Evolutionary conservation across 2,888 invertebrate genomes (phyloP).

Genomic region (Drosophila neonasuta): DNA sequence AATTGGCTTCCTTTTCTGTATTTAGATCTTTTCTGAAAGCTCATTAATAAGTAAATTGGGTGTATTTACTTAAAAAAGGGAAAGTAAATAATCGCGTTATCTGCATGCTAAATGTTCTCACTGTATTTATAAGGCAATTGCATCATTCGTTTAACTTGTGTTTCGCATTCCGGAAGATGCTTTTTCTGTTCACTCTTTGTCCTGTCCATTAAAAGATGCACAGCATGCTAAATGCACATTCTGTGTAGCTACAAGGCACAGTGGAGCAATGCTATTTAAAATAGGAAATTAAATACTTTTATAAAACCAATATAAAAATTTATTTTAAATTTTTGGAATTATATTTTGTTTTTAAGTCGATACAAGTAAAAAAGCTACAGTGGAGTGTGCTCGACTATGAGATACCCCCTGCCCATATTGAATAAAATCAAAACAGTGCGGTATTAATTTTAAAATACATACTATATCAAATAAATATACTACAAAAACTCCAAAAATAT

Average conservation of each 20-base stretch:
- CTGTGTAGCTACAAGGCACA: slow-evolving; percentile 3
- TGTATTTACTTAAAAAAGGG: slow-evolving; percentile 1
- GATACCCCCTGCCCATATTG: fast-evolving
- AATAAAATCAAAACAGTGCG: too few relatives aligned
- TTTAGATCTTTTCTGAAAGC: background rate
- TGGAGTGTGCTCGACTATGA: too few relatives aligned
- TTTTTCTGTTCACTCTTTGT: slow-evolving; percentile 10
- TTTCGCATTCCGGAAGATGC: slow-evolving; percentile 12
- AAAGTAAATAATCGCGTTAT: background rate
- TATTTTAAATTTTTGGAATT: too few relatives aligned
- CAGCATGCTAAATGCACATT: slow-evolving; percentile 24
- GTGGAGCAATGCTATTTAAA: background rate
- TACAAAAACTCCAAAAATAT: too few relatives aligned
- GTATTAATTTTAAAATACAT: too few relatives aligned
- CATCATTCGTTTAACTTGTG: slow-evolving; percentile 8
- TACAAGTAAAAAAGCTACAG: too few relatives aligned
- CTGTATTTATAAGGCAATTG: slow-evolving; percentile 25
- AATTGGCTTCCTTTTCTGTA: slow-evolving; percentile 1
- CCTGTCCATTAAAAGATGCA: slow-evolving; percentile 13
- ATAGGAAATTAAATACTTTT: too few relatives aligned
- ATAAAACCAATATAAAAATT: too few relatives aligned
- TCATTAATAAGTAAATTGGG: background rate
- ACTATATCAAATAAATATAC: too few relatives aligned
- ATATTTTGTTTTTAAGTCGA: too few relatives aligned
- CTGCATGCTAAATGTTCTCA: slow-evolving; percentile 6